Base-by-base conservation (phyloP, 2,113 vertebrate species). In the Trematocara macrostoma region DNA sequence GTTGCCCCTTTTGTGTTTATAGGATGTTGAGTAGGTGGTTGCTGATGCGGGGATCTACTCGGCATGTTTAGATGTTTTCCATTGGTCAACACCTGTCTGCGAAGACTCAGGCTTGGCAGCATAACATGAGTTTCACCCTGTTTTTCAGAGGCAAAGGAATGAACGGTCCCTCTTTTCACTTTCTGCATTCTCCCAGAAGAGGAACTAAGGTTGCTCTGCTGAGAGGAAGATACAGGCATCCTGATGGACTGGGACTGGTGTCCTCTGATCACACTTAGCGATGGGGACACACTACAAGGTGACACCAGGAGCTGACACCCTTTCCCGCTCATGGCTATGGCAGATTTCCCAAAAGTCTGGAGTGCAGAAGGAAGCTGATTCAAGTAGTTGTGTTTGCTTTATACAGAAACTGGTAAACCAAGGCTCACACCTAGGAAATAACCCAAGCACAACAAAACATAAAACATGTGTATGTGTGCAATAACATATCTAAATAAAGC, bases 281-380 rank as follows among this genome's bases (percentile, higher is more conserved):
- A 92, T 4, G 94, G 95, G 81, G 95, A 94, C 35, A 91, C 79
- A 14, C 78, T 84, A 59, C 92, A 94, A 1, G 96, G 94, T 61
- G 96, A 96, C 83, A 96, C 94, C 90, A 96, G 87, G 67, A 96
- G 95, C 84, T 96, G 95, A 78, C 95, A 96, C 12, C 94, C 88
- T 88, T 96, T 95, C 49, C 90, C 96, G 51, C 95, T 96, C 96
- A 96, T 97, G 88, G 87, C 86, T 83, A 71, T 79, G 35, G 45
- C 16, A 42, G 53, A 76, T 82, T 78, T 15, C 3, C 6, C 15
- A 40, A 18, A 45, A 47, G 31, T 11, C 35, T 34, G 53, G 16
- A 10, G 23, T 31, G 74, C 26, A 52, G 6, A 23, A 81, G 31
- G 49, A 79, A 53, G 45, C 7, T 8, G 38, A 34, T 52, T 52